Base-by-base conservation (phyloP, 2,888 invertebrate species). In the Acrobasis repandana region DNA sequence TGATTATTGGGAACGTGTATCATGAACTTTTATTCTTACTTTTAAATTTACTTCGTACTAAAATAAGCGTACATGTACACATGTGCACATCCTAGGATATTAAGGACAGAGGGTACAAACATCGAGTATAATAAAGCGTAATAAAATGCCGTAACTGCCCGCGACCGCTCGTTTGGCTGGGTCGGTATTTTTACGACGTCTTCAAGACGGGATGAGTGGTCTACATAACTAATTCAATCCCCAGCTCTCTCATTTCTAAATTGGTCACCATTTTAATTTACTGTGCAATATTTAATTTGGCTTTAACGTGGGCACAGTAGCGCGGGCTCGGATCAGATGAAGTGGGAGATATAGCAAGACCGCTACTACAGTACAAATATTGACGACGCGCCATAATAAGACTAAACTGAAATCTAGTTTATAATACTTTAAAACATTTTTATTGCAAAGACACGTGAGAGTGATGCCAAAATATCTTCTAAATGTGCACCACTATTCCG, bases 231-330 rank as follows among this genome's bases (percentile, higher is more conserved):
- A 54, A 51, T 51, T 34, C 33, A 34, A 51, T 38, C 18, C 54
- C 54, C 54, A 18, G 1, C 14, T 8, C 54, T 54, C 54, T 54
- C 18, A 54, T 54, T 54, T 38, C 43, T 36, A 36, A 54, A 54
- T 38, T 16, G 38, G 36, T 54, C 54, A 38, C 18, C 16, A 54
- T 43, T 38, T 43, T 54, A 54, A 54, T 54, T 54, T 54, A 43
- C 38, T 54, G 18, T 54, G 54, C 54, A 54, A 54, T 54, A 54
- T 54, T 54, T 54, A 54, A 38, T 46, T 43, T 15, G 36, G 34
- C 58, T 38, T 10, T 51, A 47, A 43, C 43, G 6, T 16, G 58
- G 54, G 43, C 38, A 59, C 49, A 38, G 54, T 38, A 54, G 16
- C 36, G n/a, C 43, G 34, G 9, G 6, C n/a, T 20, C 4, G 20